Percentiles rank a stretch among this genome's conserved stretches.
phyloP scores from a whole-genome alignment of 2,888 invertebrate species.

The Pseudococcus longispinus region DNA sequence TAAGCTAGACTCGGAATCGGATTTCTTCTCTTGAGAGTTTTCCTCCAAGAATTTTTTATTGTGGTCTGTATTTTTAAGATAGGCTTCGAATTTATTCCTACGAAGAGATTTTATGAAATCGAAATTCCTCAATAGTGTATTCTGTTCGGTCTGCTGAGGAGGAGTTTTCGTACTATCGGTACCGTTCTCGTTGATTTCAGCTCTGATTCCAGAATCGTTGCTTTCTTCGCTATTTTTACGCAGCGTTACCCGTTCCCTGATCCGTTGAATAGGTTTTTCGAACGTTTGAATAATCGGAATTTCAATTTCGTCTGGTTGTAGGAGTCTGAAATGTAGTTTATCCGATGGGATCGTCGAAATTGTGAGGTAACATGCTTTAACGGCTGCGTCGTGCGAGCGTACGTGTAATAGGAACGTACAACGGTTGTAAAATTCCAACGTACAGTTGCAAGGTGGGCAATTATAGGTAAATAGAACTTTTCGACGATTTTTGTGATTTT shows the following conservation, averaged over 20 bases:
- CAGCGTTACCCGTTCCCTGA: background rate
- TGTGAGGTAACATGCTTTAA: constrained; percentile 44
- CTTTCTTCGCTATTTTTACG: background rate
- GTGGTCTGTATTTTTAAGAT: background rate
- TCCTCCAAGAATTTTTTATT: background rate
- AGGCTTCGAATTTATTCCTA: background rate
- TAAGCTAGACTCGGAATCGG: background rate
- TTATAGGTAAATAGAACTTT: constrained; percentile 51
- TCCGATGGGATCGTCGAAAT: constrained; percentile 45
- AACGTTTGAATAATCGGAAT: background rate
- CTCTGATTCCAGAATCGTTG: background rate
- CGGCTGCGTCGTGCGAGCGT: constrained; percentile 27
- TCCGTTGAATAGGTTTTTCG: background rate
- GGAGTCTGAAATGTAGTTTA: constrained; percentile 40
- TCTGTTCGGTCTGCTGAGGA: background rate
- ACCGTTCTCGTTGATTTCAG: background rate
- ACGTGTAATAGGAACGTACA: constrained; percentile 51
- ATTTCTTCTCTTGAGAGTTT: background rate
- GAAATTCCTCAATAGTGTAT: background rate
- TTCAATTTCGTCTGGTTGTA: background rate
- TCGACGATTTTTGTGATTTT: constrained; percentile 44
- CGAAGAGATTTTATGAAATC: background rate
- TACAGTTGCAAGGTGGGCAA: constrained; percentile 43
- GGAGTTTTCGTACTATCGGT: background rate
- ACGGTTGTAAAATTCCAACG: constrained; percentile 50